These are phyloP conservation scores for Campoplex capitator DNA, from an alignment of 2,888 invertebrate species.

Conservation along the genomic window DNA sequence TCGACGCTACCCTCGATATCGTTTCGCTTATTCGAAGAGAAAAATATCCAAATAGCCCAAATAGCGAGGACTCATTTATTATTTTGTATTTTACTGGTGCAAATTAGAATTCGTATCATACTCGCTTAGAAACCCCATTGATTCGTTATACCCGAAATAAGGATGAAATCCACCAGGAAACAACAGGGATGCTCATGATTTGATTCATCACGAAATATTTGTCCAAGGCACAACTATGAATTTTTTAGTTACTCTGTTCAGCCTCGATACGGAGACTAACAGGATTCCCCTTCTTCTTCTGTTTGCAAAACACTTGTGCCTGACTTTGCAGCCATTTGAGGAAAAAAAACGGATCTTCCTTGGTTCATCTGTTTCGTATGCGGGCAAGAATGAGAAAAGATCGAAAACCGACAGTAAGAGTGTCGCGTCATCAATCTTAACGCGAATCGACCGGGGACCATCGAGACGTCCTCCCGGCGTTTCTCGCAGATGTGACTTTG, in stretches of 20 bases:
- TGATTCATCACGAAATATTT: conserved; percentile 48
- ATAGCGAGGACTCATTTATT: neutral
- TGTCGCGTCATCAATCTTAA: conserved; percentile 82
- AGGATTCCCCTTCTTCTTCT: conserved; percentile 62
- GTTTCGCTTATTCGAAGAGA: conserved; percentile 28
- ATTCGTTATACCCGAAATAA: neutral
- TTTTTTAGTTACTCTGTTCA: conserved; percentile 66
- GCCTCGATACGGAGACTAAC: conserved; percentile 70
- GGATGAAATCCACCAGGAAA: conserved; percentile 25
- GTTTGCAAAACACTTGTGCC: conserved; percentile 51
- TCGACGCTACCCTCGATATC: conserved; percentile 50
- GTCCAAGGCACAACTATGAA: conserved; percentile 48
- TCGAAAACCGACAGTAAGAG: conserved; percentile 64
- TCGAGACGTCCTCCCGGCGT: conserved; percentile 76
- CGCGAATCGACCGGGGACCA: conserved; percentile 76
- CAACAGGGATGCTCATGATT: conserved; percentile 56
- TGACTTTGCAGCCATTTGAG: conserved; percentile 38
- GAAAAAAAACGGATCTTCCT: conserved; percentile 36
- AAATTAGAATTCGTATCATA: neutral
- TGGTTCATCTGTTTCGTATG: conserved; percentile 58
- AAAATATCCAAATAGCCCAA: conserved; percentile 2
- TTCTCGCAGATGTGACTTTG: conserved; percentile 84
- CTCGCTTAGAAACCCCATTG: neutral
- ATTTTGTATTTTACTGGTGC: neutral
- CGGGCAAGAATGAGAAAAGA: conserved; percentile 60